Percentiles rank a stretch among this genome's conserved stretches.
Conservation (phyloP, 1,140 invertebrate genomes). For the Drosophila simulans region DNA sequence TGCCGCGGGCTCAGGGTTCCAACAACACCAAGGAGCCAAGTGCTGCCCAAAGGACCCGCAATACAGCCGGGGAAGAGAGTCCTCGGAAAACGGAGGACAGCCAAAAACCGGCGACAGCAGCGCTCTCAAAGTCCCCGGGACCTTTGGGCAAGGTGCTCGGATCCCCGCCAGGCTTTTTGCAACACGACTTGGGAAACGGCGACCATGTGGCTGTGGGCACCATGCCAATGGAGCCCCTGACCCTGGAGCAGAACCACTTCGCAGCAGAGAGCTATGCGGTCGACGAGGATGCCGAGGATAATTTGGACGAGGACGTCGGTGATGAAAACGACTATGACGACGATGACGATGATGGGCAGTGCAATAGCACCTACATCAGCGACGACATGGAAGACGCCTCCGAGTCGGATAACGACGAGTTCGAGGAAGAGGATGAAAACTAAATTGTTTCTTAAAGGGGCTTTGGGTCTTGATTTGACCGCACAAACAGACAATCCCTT, state of each 20-base stretch:
- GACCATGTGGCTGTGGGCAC: conserved; percentile 47
- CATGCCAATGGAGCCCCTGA: conserved; percentile 4
- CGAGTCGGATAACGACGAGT: conserved; percentile 10
- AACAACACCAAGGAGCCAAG: not conserved
- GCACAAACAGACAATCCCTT: not conserved
- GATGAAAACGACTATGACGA: conserved; percentile 36
- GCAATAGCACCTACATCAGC: conserved; percentile 30
- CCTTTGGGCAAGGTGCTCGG: not conserved
- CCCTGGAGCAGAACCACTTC: conserved; percentile 1
- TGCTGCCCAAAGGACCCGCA: conserved; percentile 4
- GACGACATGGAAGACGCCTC: conserved; percentile 33
- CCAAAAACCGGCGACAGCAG: not conserved
- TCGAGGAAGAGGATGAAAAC: conserved; percentile 17
- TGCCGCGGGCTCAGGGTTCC: not conserved
- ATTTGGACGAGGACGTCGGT: conserved; percentile 15
- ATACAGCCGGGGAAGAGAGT: conserved; percentile 53
- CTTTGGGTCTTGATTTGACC: too few relatives aligned
- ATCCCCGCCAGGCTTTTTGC: not conserved
- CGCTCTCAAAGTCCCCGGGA: conserved; percentile 1
- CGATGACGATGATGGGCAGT: conserved; percentile 37
- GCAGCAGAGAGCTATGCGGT: conserved; percentile 11
- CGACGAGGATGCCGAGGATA: conserved; percentile 25
- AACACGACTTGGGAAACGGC: conserved; percentile 57
- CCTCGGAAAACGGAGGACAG: not conserved
- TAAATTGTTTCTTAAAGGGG: not conserved